These are phyloP conservation scores for Oncorhynchus kisutch DNA, from an alignment of 2,113 vertebrate genomes.

Conservation along the genomic window DNA sequence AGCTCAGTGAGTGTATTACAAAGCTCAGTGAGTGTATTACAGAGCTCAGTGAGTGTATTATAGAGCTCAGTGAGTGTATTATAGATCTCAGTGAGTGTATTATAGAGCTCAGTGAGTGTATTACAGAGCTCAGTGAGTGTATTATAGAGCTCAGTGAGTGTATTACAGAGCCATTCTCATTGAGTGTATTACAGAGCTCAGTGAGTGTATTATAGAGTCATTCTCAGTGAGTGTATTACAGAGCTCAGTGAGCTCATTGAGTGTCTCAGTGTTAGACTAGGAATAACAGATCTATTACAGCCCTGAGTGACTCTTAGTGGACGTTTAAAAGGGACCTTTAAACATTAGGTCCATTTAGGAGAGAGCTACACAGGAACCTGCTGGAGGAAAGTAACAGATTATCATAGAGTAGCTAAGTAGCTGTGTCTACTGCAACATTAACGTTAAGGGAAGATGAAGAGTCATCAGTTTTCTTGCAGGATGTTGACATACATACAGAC, in stretches of 20 bases:
- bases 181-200: too few species aligned
- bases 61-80: conserved; percentile 16
- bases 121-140: too few species aligned
- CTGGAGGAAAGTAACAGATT: conserved; percentile 29
- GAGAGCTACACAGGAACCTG: conserved; percentile 39
- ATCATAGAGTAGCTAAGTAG: too few species aligned
- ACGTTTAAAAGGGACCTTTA: conserved; percentile 47
- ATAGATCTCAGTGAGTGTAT: conserved; percentile 37
- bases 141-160: too few species aligned
- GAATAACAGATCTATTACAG: conserved; percentile 57
- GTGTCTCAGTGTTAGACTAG: conserved; percentile 49
- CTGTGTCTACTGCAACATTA: too few species aligned
- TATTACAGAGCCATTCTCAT: too few species aligned
- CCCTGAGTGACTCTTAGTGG: conserved; percentile 54
- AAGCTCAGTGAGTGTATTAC: conserved; percentile 42
- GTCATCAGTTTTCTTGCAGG: too few species aligned
- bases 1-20: background rate
- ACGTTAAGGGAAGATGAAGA: too few species aligned
- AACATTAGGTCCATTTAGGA: conserved; percentile 58
- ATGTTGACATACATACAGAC: too few species aligned
- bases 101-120: conserved; percentile 24
- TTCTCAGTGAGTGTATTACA: too few species aligned
- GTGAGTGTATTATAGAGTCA: too few species aligned
- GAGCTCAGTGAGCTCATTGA: conserved; percentile 42
- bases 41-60: conserved; percentile 11